A percentile compares a stretch with the other conserved stretches of the same genome.
Evolutionary conservation across 2,113 vertebrate genomes (phyloP).

Genomic region (Nothobranchius kuhntae): DNA sequence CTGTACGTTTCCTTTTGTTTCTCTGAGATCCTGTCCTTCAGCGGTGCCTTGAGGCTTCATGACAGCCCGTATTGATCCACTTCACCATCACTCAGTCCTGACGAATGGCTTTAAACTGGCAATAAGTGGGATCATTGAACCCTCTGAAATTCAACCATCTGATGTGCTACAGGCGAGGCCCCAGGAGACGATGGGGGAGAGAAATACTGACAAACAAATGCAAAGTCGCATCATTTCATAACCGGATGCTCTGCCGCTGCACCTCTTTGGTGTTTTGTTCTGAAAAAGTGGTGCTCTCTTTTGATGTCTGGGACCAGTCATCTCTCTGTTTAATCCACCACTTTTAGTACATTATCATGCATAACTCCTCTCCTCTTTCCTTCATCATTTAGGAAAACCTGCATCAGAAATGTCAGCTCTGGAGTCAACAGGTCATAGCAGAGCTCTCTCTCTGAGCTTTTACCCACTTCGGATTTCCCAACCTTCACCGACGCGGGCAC

Average conservation of each 20-base stretch:
- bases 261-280: constrained; percentile 12
- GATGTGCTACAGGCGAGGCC: constrained; percentile 46
- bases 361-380: constrained; percentile 15
- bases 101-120: constrained; percentile 65
- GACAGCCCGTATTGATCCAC: constrained; percentile 72
- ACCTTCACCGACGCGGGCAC: constrained; percentile 12
- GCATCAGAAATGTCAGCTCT: no score
- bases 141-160: constrained; percentile 58
- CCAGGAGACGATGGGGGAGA: constrained; percentile 19
- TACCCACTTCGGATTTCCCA: background rate
- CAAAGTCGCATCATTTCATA: constrained; percentile 42
- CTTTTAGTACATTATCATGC: background rate
- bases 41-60: constrained; percentile 46
- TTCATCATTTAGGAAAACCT: background rate
- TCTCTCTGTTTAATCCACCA: background rate
- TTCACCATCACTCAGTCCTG: constrained; percentile 71
- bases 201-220: constrained; percentile 38
- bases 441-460: no score
- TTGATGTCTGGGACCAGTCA: constrained; percentile 5
- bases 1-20: constrained; percentile 71
- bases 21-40: constrained; percentile 51
- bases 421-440: background rate
- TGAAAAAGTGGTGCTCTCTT: background rate
- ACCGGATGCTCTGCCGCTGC: constrained; percentile 32
- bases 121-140: constrained; percentile 71